A percentile compares a stretch with the other conserved stretches of the same genome.
Evolutionary conservation across 2,113 vertebrate genomes (phyloP).

Genomic region (Ariopsis seemanni): DNA sequence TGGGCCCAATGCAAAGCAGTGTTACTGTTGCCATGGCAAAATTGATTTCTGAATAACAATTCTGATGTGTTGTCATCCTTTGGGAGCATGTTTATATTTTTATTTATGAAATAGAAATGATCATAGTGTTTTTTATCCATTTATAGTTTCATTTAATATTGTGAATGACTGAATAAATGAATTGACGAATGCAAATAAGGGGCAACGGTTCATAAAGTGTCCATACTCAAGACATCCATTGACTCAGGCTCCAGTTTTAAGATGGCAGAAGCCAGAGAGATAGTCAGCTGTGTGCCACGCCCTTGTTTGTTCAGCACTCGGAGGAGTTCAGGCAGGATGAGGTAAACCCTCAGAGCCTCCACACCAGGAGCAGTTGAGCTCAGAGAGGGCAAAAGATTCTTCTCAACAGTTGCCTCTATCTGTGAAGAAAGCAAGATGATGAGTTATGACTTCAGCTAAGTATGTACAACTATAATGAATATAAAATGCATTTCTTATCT

Average conservation of each 20-base stretch:
- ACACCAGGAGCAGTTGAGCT: slow-evolving; percentile 13
- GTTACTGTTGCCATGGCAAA: neutral
- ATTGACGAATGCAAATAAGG: neutral
- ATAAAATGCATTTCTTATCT: neutral
- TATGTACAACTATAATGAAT: slow-evolving; percentile 27
- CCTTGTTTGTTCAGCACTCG: slow-evolving; percentile 21
- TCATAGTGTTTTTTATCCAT: neutral
- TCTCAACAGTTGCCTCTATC: slow-evolving; percentile 37
- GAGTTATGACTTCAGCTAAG: too few relatives aligned
- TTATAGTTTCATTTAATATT: neutral
- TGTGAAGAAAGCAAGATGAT: slow-evolving; percentile 26
- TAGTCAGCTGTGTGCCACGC: slow-evolving; percentile 22
- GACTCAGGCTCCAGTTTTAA: slow-evolving; percentile 45
- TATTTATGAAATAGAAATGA: neutral
- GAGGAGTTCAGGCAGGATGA: slow-evolving; percentile 58
- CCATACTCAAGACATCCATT: slow-evolving; percentile 61
- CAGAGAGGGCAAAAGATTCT: slow-evolving; percentile 41
- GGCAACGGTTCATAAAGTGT: neutral
- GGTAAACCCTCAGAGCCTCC: slow-evolving; percentile 57
- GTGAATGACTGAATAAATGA: neutral
- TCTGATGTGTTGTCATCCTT: neutral
- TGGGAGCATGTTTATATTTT: neutral
- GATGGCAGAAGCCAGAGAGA: slow-evolving; percentile 49
- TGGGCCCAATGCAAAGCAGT: neutral
- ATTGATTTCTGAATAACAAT: neutral